Evolutionary conservation across 2,113 vertebrate species (phyloP).

Genomic region (Festucalex cinctus): DNA sequence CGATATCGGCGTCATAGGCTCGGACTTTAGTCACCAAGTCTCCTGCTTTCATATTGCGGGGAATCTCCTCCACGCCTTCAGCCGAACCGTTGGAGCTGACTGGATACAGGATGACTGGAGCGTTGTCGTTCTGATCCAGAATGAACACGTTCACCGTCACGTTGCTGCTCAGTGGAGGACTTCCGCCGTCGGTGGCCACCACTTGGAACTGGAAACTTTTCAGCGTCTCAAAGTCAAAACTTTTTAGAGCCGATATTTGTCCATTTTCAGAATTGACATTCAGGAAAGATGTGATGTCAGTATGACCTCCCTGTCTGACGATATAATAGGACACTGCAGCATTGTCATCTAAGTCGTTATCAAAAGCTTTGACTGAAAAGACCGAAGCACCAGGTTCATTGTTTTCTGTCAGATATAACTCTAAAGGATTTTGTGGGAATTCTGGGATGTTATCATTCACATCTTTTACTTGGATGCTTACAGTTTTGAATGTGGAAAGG

Average conservation of each 20-base stretch:
- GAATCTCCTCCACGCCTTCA: not conserved
- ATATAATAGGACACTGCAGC: constrained; percentile 49
- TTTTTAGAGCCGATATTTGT: not conserved
- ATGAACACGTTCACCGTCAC: not conserved
- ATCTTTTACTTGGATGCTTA: constrained; percentile 56
- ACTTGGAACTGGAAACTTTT: not conserved
- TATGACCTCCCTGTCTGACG: too few species aligned
- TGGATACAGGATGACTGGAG: not conserved
- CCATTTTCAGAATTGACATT: not conserved
- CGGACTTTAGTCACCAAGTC: not conserved
- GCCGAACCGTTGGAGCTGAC: not conserved
- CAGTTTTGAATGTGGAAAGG: constrained; percentile 44
- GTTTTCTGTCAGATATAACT: constrained; percentile 58
- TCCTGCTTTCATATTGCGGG: not conserved
- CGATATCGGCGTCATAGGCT: not conserved
- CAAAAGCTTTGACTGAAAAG: constrained; percentile 51
- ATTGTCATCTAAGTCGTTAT: constrained; percentile 39
- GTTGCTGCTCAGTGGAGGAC: not conserved
- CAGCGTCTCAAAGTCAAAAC: not conserved
- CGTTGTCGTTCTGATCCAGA: not conserved
- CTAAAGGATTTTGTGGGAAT: constrained; percentile 39
- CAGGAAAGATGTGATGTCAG: constrained; percentile 6
- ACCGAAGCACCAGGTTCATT: constrained; percentile 48
- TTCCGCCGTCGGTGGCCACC: not conserved
- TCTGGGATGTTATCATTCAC: constrained; percentile 67